Evolutionary conservation across 2,888 invertebrate genomes (phyloP), one percentile per base, ranked within the genome.

Genomic region (Protonemura montana): DNA sequence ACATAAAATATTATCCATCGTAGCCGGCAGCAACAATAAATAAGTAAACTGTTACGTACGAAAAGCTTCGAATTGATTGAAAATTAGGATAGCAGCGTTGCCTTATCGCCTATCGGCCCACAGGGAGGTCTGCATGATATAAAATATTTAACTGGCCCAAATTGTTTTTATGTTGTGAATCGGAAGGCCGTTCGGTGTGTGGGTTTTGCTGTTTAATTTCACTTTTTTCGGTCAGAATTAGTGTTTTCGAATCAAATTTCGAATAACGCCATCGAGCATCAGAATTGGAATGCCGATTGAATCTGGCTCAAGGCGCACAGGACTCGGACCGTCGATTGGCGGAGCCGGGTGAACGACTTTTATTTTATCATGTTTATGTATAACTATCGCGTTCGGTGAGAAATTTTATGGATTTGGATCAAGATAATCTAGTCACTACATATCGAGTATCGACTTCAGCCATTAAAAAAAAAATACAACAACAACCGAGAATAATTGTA

Each of bases 391-490:
- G 13, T 21, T 59, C 59, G 59, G 59, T 59, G 59, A 59, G 59
- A 59, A 59, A 59, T 59, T 59, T 59, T 59, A 59, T 59, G 59
- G 59, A 59, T 59, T 59, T 59, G 13, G 59, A 59, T 59, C 59
- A 59, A 59, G 59, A 59, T 59, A 59, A 59, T 59, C 59, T 59
- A 59, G 59, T 16, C 59, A 59, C 59, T 59, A 41, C 41, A 41
- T 41, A 59, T 59, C 59, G 16, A 59, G 16, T 59, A 59, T 59
- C 13, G 59, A 21, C 13, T 59, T 7, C 59, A 59, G 16, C 7
- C 16, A 59, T 59, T 59, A 16, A 1, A 59, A 59, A 59, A 16
- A 59, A 59, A 59, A 59, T n/a, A n/a, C n/a, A n/a, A n/a, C n/a
- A n/a, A n/a, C n/a, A 59, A 10, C 59, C 16, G 6, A 7, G 59